Conservation (phyloP, 92 coral and sea anemone genomes). For the Nematostella vectensis region DNA sequence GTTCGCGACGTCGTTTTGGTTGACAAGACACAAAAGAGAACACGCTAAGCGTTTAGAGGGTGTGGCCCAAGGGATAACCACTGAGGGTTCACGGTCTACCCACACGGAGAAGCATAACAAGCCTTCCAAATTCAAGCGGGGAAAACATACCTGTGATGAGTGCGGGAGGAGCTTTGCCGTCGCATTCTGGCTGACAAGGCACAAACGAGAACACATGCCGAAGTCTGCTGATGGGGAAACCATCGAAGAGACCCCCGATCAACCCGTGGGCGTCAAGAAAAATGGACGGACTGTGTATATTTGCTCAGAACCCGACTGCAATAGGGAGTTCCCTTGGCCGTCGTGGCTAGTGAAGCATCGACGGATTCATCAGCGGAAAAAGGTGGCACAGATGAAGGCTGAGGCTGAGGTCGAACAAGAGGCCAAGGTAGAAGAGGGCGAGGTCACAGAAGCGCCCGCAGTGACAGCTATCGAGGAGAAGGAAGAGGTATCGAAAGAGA, state of each 20-base stretch:
- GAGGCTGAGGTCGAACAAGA: background rate
- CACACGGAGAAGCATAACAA: background rate
- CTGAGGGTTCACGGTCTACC: background rate
- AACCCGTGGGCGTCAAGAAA: background rate
- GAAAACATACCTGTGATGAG: constrained; percentile 5
- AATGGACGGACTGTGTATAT: constrained; percentile 5
- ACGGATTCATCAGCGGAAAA: constrained; percentile 2
- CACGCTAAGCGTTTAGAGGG: constrained; percentile 2
- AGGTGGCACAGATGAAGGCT: background rate
- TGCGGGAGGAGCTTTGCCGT: constrained; percentile 27
- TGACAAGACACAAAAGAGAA: constrained; percentile 25
- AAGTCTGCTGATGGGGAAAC: background rate
- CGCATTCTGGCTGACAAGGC: constrained; percentile 23
- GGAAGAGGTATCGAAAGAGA: background rate
- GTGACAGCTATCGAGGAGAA: background rate
- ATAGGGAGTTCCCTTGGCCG: constrained; percentile 22
- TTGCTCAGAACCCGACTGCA: constrained; percentile 16
- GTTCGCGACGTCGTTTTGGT: constrained; percentile 27
- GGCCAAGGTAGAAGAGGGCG: background rate
- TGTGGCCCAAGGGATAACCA: background rate
- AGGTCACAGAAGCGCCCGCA: background rate
- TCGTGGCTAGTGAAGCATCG: constrained; percentile 32
- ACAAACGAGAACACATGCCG: constrained; percentile 13
- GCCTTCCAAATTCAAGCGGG: constrained; percentile 1
- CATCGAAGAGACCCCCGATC: background rate